Evolutionary conservation across 2,113 vertebrate genomes (phyloP).

Genomic region (Tupaia chinensis): DNA sequence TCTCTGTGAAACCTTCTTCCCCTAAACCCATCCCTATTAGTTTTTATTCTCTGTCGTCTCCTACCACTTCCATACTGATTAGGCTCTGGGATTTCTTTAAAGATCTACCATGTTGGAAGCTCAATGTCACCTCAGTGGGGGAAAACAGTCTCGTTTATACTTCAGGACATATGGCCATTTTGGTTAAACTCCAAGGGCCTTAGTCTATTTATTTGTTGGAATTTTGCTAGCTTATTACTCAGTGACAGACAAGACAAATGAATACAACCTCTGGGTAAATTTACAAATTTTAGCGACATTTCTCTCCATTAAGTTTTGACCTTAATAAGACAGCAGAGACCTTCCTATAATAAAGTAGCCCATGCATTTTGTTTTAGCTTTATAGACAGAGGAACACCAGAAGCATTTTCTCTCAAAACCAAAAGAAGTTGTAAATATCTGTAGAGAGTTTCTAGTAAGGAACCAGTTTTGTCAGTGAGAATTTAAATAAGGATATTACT

Average conservation of each 20-base stretch:
- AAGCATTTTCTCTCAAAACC: conserved; percentile 57
- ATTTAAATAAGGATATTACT: not conserved
- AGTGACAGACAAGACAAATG: conserved; percentile 55
- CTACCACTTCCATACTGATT: not conserved
- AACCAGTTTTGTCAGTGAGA: conserved; percentile 33
- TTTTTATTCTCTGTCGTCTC: not conserved
- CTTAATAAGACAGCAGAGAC: conserved; percentile 48
- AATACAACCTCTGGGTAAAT: conserved; percentile 67
- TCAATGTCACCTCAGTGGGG: conserved; percentile 44
- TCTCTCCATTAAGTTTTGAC: conserved; percentile 71
- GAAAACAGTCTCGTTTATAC: conserved; percentile 58
- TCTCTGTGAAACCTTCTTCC: not conserved
- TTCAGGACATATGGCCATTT: conserved; percentile 37
- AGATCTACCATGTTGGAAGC: not conserved
- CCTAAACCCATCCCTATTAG: not conserved
- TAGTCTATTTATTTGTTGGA: conserved; percentile 60
- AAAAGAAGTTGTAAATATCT: conserved; percentile 21
- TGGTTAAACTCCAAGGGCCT: conserved; percentile 44
- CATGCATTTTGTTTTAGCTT: conserved; percentile 52
- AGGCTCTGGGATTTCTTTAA: not conserved
- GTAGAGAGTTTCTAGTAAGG: not conserved
- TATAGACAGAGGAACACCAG: conserved; percentile 18
- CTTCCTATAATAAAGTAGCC: conserved; percentile 56
- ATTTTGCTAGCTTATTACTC: conserved; percentile 60
- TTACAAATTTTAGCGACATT: conserved; percentile 70